Conservation (phyloP, 2,888 invertebrate genomes). For the Erannis defoliaria region DNA sequence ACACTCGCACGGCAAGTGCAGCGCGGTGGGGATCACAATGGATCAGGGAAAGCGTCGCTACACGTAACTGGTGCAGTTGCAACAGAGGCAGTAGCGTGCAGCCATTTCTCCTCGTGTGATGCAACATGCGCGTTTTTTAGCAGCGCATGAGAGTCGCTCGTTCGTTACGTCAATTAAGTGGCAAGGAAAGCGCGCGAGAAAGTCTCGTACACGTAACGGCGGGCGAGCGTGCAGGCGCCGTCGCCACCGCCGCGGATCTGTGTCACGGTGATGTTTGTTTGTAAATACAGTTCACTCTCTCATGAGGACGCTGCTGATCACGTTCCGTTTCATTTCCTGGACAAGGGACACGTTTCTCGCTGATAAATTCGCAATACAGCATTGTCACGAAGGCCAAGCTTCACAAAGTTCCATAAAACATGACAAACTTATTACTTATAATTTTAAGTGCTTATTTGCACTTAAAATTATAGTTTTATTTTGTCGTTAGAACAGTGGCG, state of each 20-base stretch:
- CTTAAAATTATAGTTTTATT: neutral
- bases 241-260: constrained; percentile 57
- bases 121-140: constrained; percentile 79
- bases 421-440: neutral
- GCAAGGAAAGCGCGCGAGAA: constrained; percentile 83
- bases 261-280: constrained; percentile 81
- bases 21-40: constrained; percentile 69
- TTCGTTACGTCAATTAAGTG: constrained; percentile 84
- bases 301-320: constrained; percentile 56
- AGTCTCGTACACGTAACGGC: constrained; percentile 77
- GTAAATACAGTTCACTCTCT: constrained; percentile 67
- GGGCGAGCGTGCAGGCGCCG: constrained; percentile 57
- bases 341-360: constrained; percentile 52
- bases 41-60: constrained; percentile 73
- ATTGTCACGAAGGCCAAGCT: constrained; percentile 8
- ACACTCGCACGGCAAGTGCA: constrained; percentile 39
- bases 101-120: constrained; percentile 83
- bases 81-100: constrained; percentile 79
- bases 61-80: constrained; percentile 79
- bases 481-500: neutral
- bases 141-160: constrained; percentile 79
- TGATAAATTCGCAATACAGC: constrained; percentile 2
- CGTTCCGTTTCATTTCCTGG: constrained; percentile 60
- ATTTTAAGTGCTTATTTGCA: neutral
- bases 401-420: neutral